Evolutionary conservation across 2,113 vertebrate species (phyloP).

Genomic region (Peromyscus californicus): DNA sequence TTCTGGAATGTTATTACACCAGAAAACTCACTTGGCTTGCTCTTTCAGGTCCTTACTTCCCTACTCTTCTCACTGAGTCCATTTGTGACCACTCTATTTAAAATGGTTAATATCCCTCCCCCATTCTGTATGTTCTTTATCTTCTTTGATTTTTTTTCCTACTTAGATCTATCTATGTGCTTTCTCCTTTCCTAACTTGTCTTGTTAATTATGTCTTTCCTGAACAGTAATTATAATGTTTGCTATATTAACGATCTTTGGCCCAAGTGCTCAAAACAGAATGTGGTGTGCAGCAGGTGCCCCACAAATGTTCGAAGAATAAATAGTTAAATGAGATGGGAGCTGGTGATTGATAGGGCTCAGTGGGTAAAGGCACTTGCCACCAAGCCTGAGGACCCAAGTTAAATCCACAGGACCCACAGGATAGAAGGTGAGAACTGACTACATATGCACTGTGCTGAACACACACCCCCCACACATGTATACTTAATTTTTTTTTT

Average conservation of each 20-base stretch:
- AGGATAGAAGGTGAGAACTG: not conserved
- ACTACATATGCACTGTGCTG: not conserved
- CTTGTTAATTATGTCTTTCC: not conserved
- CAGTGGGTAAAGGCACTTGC: not conserved
- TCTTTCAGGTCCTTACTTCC: not conserved
- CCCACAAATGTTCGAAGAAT: not conserved
- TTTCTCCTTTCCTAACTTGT: not conserved
- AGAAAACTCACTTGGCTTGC: not conserved
- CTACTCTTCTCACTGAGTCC: not conserved
- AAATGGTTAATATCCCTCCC: not conserved
- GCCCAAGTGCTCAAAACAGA: not conserved
- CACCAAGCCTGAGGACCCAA: not conserved
- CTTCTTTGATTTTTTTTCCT: not conserved
- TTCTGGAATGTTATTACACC: not conserved
- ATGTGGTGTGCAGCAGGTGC: not conserved
- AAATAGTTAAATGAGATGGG: not conserved
- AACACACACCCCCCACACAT: not conserved
- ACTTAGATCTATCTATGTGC: not conserved
- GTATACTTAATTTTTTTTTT: too few relatives aligned
- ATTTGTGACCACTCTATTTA: not conserved
- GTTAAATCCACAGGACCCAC: not conserved
- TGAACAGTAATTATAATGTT: not conserved
- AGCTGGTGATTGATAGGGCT: too few relatives aligned
- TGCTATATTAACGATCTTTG: not conserved
- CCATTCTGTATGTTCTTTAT: not conserved